A percentile compares a stretch with the other conserved stretches of the same genome.
phyloP scores from a whole-genome alignment of 2,888 invertebrate genomes.

The Clepsis dumicolana region DNA sequence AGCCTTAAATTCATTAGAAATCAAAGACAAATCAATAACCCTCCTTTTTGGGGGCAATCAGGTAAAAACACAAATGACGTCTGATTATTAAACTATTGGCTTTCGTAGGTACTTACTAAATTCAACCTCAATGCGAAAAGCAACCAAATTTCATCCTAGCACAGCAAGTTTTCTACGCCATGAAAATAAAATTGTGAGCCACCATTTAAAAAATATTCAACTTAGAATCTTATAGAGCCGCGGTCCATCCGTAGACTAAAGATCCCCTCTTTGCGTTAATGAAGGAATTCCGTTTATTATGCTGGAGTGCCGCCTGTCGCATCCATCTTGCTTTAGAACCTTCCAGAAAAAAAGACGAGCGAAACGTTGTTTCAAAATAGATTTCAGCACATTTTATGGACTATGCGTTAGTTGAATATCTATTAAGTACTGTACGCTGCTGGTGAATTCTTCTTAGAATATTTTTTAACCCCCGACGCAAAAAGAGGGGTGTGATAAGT shows the following conservation, averaged over 20 bases:
- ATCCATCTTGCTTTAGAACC: slow-evolving; percentile 62
- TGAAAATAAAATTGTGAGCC: slow-evolving; percentile 11
- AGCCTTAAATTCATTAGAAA: too few relatives aligned
- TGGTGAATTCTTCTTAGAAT: too few relatives aligned
- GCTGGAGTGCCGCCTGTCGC: slow-evolving; percentile 62
- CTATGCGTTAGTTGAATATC: slow-evolving; percentile 11
- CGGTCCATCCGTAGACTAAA: slow-evolving; percentile 47
- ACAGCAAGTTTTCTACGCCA: not conserved
- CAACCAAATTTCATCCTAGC: not conserved
- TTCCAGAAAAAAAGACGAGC: slow-evolving; percentile 48
- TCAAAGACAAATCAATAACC: too few relatives aligned
- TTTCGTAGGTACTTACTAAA: too few relatives aligned
- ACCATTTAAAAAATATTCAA: slow-evolving; percentile 33
- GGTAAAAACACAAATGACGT: too few relatives aligned
- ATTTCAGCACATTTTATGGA: slow-evolving; percentile 38
- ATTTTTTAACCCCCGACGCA: too few relatives aligned
- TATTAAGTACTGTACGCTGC: too few relatives aligned
- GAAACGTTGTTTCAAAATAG: slow-evolving; percentile 49
- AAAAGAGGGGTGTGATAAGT: too few relatives aligned
- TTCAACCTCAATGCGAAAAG: not conserved
- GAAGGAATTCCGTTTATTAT: slow-evolving; percentile 75
- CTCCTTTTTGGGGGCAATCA: too few relatives aligned
- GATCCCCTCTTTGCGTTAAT: slow-evolving; percentile 57
- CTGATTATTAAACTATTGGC: too few relatives aligned
- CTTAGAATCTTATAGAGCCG: slow-evolving; percentile 33